phyloP scores from a whole-genome alignment of 2,797 vertebrate genomes.

The Onychomys arenicola region DNA sequence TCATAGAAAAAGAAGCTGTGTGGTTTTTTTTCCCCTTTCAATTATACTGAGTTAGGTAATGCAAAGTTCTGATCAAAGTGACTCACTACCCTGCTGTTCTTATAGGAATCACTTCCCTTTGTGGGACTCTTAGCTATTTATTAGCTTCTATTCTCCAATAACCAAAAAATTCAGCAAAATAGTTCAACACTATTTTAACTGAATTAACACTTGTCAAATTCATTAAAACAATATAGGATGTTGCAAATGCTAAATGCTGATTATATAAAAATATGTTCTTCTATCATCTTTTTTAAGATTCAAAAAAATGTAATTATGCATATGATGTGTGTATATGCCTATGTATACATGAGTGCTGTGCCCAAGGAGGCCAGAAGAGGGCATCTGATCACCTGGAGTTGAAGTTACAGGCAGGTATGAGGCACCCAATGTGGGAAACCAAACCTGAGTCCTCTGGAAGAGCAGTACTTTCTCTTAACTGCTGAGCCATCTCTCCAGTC shows the following conservation, averaged over 20 bases:
- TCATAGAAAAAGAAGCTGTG: not conserved
- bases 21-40: not conserved
- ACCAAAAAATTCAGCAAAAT: not conserved
- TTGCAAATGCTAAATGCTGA: not conserved
- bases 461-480: not conserved
- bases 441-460: not conserved
- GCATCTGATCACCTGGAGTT: not conserved
- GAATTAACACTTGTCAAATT: not conserved
- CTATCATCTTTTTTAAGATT: not conserved
- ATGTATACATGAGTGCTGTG: not conserved
- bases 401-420: not conserved
- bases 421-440: not conserved
- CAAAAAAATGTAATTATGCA: not conserved
- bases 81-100: rapidly evolving
- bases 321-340: not conserved
- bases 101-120: not conserved
- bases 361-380: not conserved
- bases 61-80: not conserved
- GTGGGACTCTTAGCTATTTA: not conserved
- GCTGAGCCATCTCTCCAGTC: not conserved
- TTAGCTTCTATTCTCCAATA: not conserved
- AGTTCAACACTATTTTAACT: not conserved
- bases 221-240: not conserved
- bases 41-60: not conserved
- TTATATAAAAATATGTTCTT: not conserved